A percentile compares a stretch with the other conserved stretches of the same genome.
phyloP scores from a whole-genome alignment of 2,888 invertebrate genomes.

The Pseudoips prasinana region DNA sequence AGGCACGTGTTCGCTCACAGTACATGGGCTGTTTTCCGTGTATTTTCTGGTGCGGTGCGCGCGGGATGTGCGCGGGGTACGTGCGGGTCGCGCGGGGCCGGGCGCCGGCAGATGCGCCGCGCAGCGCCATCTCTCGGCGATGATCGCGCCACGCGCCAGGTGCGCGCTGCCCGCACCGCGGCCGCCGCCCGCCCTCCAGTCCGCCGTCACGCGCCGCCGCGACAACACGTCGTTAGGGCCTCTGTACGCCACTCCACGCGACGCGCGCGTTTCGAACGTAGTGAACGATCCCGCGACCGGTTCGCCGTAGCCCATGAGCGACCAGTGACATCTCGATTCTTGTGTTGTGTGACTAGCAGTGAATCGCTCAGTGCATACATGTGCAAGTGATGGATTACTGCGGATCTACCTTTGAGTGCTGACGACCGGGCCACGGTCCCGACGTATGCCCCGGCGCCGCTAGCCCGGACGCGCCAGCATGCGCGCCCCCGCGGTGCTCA shows the following conservation, averaged over 20 bases:
- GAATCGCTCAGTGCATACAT: conserved; percentile 73
- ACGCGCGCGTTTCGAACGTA: conserved; percentile 79
- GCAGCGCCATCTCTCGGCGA: conserved; percentile 76
- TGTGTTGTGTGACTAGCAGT: conserved; percentile 79
- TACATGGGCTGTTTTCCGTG: conserved; percentile 72
- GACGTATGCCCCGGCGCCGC: conserved; percentile 78
- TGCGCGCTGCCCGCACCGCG: conserved; percentile 72
- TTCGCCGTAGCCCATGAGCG: conserved; percentile 72
- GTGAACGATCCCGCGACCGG: conserved; percentile 75
- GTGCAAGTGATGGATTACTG: conserved; percentile 80
- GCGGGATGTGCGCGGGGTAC: conserved; percentile 36
- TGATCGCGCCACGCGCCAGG: conserved; percentile 55
- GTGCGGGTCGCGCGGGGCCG: conserved; percentile 42
- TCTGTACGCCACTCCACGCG: conserved; percentile 61
- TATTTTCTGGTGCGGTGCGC: conserved; percentile 71
- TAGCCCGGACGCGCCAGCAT: conserved; percentile 77
- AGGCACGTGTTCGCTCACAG: conserved; percentile 73
- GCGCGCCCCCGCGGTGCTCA: conserved; percentile 79
- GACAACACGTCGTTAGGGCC: conserved; percentile 63
- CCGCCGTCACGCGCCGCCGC: conserved; percentile 75
- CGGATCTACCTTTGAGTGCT: conserved; percentile 63
- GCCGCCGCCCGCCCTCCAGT: conserved; percentile 77
- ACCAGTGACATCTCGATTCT: conserved; percentile 73
- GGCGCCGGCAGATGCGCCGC: conserved; percentile 74
- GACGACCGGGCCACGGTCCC: conserved; percentile 68